These are phyloP conservation scores for Diorhabda carinulata DNA, from an alignment of 1,140 invertebrate species.

Conservation along the genomic window DNA sequence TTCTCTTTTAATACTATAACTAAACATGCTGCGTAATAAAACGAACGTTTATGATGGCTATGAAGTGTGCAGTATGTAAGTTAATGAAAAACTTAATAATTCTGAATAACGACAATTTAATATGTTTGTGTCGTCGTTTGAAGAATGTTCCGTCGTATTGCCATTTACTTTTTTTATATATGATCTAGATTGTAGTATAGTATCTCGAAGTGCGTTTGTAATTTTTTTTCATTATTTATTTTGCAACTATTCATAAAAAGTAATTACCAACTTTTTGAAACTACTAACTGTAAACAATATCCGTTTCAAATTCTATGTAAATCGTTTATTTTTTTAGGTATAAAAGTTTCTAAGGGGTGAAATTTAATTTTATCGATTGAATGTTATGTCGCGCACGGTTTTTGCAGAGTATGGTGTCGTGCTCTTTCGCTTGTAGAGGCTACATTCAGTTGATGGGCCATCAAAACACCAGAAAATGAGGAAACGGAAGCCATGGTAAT, in stretches of 20 bases:
- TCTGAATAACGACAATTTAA: background rate
- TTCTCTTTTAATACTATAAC: background rate
- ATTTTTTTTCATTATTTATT: no score
- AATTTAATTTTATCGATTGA: no score
- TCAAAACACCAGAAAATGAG: background rate
- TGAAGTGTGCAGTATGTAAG: background rate
- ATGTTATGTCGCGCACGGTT: background rate
- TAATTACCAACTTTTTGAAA: background rate
- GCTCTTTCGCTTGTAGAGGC: background rate
- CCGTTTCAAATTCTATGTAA: background rate
- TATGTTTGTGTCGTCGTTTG: no score
- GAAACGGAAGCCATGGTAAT: slow-evolving; percentile 1
- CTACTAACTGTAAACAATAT: slow-evolving; percentile 1
- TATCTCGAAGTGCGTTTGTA: no score
- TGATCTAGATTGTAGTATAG: no score
- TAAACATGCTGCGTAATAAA: background rate
- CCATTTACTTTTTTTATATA: no score
- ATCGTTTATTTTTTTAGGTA: background rate
- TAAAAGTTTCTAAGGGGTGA: no score
- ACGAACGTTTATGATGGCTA: background rate
- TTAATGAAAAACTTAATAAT: slow-evolving; percentile 1
- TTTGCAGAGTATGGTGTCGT: background rate
- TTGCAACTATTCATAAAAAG: no score
- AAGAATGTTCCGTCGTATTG: no score
- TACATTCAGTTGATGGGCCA: background rate